Percentiles rank a stretch among this genome's conserved stretches.
These are phyloP conservation scores for Acyrthosiphon pisum DNA, from an alignment of 1,140 invertebrate genomes.

Conservation along the genomic window DNA sequence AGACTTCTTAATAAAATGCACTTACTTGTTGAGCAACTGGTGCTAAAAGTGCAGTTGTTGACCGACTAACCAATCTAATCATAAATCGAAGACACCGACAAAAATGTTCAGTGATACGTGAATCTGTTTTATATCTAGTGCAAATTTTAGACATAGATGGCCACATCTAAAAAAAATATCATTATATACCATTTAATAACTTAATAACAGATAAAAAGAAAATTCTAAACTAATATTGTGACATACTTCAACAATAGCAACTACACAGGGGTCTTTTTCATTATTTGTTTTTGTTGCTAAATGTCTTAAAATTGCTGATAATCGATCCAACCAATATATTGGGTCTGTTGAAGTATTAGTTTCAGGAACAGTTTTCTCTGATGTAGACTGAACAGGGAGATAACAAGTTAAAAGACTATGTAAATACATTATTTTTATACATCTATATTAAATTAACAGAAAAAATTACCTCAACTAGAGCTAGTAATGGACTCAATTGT, in stretches of 20 bases:
- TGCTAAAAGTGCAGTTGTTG: slow-evolving; percentile 78
- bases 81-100: slow-evolving; percentile 90
- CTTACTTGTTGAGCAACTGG: slow-evolving; percentile 79
- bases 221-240: neutral
- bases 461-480: slow-evolving; percentile 66
- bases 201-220: neutral
- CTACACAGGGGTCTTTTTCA: slow-evolving; percentile 80
- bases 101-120: slow-evolving; percentile 87
- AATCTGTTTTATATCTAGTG: slow-evolving; percentile 79
- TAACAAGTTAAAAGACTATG: neutral
- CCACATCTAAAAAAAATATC: slow-evolving; percentile 68
- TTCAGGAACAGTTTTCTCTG: slow-evolving; percentile 50
- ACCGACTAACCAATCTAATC: slow-evolving; percentile 83
- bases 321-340: slow-evolving; percentile 89
- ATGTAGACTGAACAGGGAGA: slow-evolving; percentile 10
- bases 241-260: slow-evolving; percentile 76
- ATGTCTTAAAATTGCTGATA: slow-evolving; percentile 88
- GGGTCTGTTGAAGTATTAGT: slow-evolving; percentile 70
- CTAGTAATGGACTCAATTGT: slow-evolving; percentile 74
- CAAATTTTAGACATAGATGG: slow-evolving; percentile 82
- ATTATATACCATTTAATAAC: neutral
- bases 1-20: slow-evolving; percentile 34
- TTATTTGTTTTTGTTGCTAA: slow-evolving; percentile 72
- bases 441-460: neutral
- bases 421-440: neutral